Evolutionary conservation across 2,113 vertebrate species (phyloP), one percentile per base, ranked within the genome.

Genomic region (Mustela lutreola): DNA sequence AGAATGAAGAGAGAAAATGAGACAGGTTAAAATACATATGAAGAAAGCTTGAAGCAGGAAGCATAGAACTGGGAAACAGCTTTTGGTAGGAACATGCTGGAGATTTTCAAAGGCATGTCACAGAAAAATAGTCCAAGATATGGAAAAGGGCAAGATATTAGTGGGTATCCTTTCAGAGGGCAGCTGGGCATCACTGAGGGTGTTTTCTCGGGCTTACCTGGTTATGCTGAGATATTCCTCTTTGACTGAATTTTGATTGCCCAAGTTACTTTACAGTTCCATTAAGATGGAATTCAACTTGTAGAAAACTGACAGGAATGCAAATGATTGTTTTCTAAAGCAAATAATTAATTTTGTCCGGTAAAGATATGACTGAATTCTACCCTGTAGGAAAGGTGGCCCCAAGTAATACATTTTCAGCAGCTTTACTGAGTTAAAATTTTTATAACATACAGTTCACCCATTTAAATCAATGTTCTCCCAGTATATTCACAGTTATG

Each of bases 1-100:
- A 67, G 89, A 95, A 76, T 62, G 7, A 76, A 91, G 85, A 67
- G 39, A 78, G 26, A 28, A 76, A 93, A 82, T 33, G 39, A 96
- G 16, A 21, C 39, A 62, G n/a, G 11, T 92, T 73, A 94, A 78
- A 31, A 79, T 58, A 42, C 4, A 2, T 42, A 16, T 42, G 6
- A 81, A 63, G n/a, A 94, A 14, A 56, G 12, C 33, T 76, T 79
- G 31, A 95, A 88, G 50, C 31, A n/a, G 50, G 78, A 31, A 11
- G 3, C 53, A 33, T 26, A 70, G 91, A 89, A 71, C 6, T 42
- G 73, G 36, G 22, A 81, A 42, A 65, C 33, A 9, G 2, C 2
- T 48, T 83, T 2, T 31, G 28, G 31, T 31, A 42, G 73, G 50
- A 87, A 83, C 0, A 48, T 1, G 11, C 36, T 79, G 76, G 48